These are phyloP conservation scores for Heteromurus nitidus DNA, from an alignment of 2,888 invertebrate genomes.

Conservation along the genomic window DNA sequence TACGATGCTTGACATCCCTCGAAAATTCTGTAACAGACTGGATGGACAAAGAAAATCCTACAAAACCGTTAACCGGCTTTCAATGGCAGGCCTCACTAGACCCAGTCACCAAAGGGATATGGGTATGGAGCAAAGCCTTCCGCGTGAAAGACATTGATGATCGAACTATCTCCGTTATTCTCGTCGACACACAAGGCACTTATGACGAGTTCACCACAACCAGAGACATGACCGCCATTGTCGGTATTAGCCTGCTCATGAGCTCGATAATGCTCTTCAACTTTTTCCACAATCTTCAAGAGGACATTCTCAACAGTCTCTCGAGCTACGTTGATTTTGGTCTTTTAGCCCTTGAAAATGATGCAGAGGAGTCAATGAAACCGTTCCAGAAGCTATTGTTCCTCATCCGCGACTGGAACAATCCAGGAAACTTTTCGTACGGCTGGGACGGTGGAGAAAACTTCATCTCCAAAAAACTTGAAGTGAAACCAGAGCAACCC, in stretches of 20 bases:
- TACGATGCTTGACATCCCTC: constrained; percentile 68
- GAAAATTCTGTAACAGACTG: constrained; percentile 64
- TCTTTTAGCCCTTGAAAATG: not conserved
- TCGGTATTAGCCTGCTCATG: constrained; percentile 60
- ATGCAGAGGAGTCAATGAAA: constrained; percentile 79
- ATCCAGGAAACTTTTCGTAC: constrained; percentile 23
- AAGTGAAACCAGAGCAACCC: constrained; percentile 11
- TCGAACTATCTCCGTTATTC: constrained; percentile 45
- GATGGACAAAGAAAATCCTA: constrained; percentile 71
- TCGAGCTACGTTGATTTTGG: constrained; percentile 62
- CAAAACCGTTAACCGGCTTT: constrained; percentile 74
- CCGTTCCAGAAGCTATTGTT: constrained; percentile 67
- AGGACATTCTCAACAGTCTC: constrained; percentile 48
- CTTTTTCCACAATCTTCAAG: constrained; percentile 33
- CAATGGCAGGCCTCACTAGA: not conserved
- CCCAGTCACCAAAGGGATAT: constrained; percentile 74
- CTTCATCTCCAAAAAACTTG: constrained; percentile 38
- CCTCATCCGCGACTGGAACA: constrained; percentile 67
- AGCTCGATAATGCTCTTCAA: constrained; percentile 65
- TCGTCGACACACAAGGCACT: constrained; percentile 68
- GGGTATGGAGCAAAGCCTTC: constrained; percentile 76
- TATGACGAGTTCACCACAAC: constrained; percentile 60
- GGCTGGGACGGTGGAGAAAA: constrained; percentile 52
- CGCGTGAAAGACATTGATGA: constrained; percentile 72
- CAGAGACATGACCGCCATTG: constrained; percentile 40